phyloP scores from a whole-genome alignment of 37 sponge, comb jelly and placozoan species.

The Beroe ovata region DNA sequence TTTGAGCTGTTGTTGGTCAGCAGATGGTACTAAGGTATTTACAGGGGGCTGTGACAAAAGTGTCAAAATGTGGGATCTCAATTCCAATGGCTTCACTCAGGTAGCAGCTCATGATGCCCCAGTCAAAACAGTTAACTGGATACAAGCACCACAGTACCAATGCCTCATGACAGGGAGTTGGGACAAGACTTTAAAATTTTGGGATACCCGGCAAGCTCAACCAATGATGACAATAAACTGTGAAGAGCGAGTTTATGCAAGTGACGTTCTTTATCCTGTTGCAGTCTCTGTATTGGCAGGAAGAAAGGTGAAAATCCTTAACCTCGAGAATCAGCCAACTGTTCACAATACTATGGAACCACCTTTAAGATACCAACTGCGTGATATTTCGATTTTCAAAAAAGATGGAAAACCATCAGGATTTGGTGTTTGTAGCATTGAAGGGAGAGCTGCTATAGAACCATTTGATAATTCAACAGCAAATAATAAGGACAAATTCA shows the following conservation, averaged over 20 bases:
- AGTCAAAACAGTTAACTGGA: conserved; percentile 85
- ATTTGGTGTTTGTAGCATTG: conserved; percentile 94
- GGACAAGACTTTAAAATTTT: conserved; percentile 96
- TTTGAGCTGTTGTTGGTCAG: conserved; percentile 89
- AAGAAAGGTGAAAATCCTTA: conserved; percentile 27
- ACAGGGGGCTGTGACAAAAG: conserved; percentile 94
- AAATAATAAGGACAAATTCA: conserved; percentile 90
- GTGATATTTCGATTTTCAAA: conserved; percentile 87
- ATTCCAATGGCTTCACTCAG: conserved; percentile 83
- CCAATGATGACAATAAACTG: conserved; percentile 78
- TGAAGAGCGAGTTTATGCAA: conserved; percentile 90
- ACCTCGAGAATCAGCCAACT: conserved; percentile 34
- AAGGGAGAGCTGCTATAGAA: conserved; percentile 92
- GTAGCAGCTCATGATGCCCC: conserved; percentile 92
- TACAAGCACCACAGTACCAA: conserved; percentile 82
- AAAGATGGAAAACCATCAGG: conserved; percentile 83
- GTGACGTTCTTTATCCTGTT: conserved; percentile 74
- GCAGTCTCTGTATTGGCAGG: conserved; percentile 46
- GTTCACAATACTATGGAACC: conserved; percentile 79
- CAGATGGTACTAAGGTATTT: conserved; percentile 70
- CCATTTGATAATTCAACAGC: conserved; percentile 22
- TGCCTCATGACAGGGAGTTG: conserved; percentile 90
- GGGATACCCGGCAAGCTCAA: conserved; percentile 83
- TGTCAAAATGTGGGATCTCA: conserved; percentile 93
- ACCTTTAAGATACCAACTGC: conserved; percentile 87